Conservation (phyloP, 1,140 invertebrate genomes). For the Thrips palmi region DNA sequence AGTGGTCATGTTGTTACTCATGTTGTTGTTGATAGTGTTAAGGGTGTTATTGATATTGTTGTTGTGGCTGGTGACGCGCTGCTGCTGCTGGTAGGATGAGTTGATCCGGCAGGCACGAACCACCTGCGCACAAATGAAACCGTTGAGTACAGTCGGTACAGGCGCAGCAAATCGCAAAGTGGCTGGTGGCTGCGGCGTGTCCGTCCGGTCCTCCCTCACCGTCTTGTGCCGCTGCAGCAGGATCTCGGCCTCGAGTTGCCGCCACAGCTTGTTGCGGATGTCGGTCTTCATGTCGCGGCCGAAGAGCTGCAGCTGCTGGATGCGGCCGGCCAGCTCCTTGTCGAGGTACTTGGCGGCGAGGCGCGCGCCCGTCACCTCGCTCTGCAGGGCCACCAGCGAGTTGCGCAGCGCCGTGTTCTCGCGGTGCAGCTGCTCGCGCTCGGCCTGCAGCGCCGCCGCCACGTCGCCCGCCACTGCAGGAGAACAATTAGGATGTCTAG, state of each 20-base stretch:
- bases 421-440: slow-evolving; percentile 24
- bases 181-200: no score
- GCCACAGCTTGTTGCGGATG: slow-evolving; percentile 59
- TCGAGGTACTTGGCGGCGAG: slow-evolving; percentile 71
- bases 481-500: not conserved
- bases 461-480: slow-evolving; percentile 18
- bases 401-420: slow-evolving; percentile 52
- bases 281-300: slow-evolving; percentile 53
- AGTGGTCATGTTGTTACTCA: no score
- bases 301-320: slow-evolving; percentile 73
- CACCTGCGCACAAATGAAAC: no score
- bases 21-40: no score
- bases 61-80: no score
- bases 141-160: no score
- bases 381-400: slow-evolving; percentile 50
- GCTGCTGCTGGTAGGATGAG: no score
- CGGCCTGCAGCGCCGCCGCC: slow-evolving; percentile 21
- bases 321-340: slow-evolving; percentile 69
- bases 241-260: slow-evolving; percentile 71
- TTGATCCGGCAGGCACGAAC: slow-evolving; percentile 17
- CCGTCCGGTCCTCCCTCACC: no score
- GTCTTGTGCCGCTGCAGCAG: slow-evolving; percentile 69
- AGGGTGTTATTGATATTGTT: no score
- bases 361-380: slow-evolving; percentile 64
- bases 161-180: not conserved